phyloP scores from a whole-genome alignment of 2,888 invertebrate genomes.

The Lacanobia wlatinum region DNA sequence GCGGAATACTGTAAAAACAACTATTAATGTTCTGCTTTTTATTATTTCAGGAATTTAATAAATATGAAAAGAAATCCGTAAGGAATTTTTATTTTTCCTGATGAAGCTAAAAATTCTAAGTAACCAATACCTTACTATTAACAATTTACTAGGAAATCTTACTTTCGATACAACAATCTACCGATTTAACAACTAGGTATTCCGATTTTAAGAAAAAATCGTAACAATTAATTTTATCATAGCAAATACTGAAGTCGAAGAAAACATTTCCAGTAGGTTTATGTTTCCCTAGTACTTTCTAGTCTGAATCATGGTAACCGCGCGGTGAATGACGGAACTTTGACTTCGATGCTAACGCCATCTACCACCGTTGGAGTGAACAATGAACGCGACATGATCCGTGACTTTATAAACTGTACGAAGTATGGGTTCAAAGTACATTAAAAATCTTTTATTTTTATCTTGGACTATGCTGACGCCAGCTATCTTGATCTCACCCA shows the following conservation, averaged over 20 bases:
- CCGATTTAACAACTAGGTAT: not conserved
- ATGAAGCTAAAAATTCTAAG: not conserved
- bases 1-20: too few species aligned
- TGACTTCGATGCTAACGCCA: not conserved
- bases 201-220: too few species aligned
- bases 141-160: not conserved
- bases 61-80: too few species aligned
- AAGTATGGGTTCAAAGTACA: too few species aligned
- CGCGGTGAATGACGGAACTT: not conserved
- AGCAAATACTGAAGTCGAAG: not conserved
- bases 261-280: not conserved
- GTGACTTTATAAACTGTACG: too few species aligned
- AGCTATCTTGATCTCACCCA: too few species aligned
- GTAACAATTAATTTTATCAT: not conserved
- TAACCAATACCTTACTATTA: too few species aligned
- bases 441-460: too few species aligned
- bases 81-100: not conserved
- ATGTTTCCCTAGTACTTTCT: slow-evolving; percentile 5
- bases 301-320: not conserved
- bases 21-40: too few species aligned
- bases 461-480: too few species aligned
- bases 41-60: too few species aligned
- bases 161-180: not conserved
- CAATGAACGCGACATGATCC: not conserved
- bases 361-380: not conserved